Evolutionary conservation across 1,140 invertebrate species (phyloP), one percentile per base, ranked within the genome.

Genomic region (Pristionchus pacificus): DNA sequence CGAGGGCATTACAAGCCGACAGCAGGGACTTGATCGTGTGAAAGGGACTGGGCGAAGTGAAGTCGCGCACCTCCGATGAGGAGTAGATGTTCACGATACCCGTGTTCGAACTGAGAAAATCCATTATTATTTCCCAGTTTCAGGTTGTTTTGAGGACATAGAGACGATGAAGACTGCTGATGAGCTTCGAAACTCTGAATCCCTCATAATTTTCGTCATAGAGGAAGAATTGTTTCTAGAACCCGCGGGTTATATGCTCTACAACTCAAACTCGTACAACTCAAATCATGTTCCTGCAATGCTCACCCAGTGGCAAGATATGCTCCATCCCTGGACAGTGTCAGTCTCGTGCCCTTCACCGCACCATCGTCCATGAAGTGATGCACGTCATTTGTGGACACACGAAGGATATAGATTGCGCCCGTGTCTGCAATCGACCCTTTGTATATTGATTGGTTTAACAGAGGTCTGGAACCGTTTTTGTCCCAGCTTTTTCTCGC

Each of bases 61-160:
- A 29, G 14, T 24, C 14, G n/a, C 38, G 2, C 24, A 38, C 65
- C n/a, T 14, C 25, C 24, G 32, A 14, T 55, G 65, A 24, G n/a
- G 32, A 24, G 65, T 66, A 66, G 28, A 66, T 13, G 25, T 66
- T 66, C 2, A 66, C 65, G 38, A 66, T 66, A 19, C 65, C 65
- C n/a, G 65, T 38, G 30, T 66, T 66, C 15, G 62, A 64, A 14
- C 62, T 64, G 25, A 6, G 31, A 31, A 3, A 3, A 6, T 29
- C 19, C 28, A 3, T 30, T 64, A 3, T 27, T 64, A 6, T 27
- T 49, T 49, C 38, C 38, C 19, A 10, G 6, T 19, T n/a, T 28
- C 13, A 13, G 24, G n/a, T n/a, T n/a, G n/a, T n/a, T n/a, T n/a
- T n/a, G n/a, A n/a, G n/a, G n/a, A n/a, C n/a, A n/a, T n/a, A n/a